Evolutionary conservation across 2,888 invertebrate species (phyloP).

Genomic region (Danaus chrysippus): DNA sequence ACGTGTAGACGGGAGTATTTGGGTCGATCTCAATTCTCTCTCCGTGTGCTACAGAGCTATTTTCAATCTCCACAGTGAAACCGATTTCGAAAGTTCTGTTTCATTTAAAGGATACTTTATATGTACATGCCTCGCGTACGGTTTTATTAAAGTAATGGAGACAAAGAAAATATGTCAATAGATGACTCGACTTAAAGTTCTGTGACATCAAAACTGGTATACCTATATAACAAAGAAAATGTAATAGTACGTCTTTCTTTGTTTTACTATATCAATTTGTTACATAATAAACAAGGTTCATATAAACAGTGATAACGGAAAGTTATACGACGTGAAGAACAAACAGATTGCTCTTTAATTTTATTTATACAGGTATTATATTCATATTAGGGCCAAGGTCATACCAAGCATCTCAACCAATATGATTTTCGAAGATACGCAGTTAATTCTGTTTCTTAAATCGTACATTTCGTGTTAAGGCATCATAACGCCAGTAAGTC

Average conservation of each 20-base stretch:
- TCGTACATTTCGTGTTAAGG: slow-evolving; percentile 8
- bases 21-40: slow-evolving; percentile 47
- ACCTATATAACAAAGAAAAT: background rate
- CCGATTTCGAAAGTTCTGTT: slow-evolving; percentile 21
- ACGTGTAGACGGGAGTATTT: slow-evolving; percentile 44
- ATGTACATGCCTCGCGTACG: too few species aligned
- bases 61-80: slow-evolving; percentile 58
- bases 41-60: slow-evolving; percentile 56
- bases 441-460: background rate
- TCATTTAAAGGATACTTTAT: background rate
- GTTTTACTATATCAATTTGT: too few species aligned
- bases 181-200: background rate
- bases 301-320: too few species aligned
- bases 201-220: background rate
- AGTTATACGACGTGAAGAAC: too few species aligned
- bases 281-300: too few species aligned
- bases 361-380: too few species aligned
- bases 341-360: too few species aligned
- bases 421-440: background rate
- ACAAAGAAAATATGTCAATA: slow-evolving; percentile 3
- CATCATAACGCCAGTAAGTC: slow-evolving; percentile 11
- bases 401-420: too few species aligned
- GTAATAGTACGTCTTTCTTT: too few species aligned
- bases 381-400: too few species aligned
- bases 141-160: too few species aligned